Evolutionary conservation across 2,888 invertebrate species (phyloP), one percentile per base, ranked within the genome.

Genomic region (Parasteatoda lunata): DNA sequence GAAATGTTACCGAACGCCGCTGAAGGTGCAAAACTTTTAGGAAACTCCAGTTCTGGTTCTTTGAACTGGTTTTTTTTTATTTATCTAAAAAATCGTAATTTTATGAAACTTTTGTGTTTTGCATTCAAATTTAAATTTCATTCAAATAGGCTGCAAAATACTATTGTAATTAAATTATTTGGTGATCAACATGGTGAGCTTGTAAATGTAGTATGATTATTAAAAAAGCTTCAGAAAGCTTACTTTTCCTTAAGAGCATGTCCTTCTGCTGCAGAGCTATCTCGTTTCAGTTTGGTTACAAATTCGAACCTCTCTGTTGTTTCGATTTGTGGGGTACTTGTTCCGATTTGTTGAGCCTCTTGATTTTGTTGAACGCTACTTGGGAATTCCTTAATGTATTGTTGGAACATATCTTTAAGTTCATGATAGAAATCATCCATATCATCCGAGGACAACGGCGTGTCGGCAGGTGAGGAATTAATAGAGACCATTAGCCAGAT

Each of bases 391-490:
- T 30, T 59, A 13, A 79, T 7, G 15, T 71, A 64, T 15, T 79
- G 54, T 7, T 71, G 71, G 15, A 79, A 79, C 7, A 71, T 70
- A 64, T 47, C 70, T 6, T 30, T 54, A 11, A 79, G 59, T 11
- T 59, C 64, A 4, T 8, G 13, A 45, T 64, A 79, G 79, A 79
- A 79, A 64, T 49, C 71, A 15, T 78, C 78, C 78, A 69, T 54
- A 6, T n/a, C 47, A 7, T 71, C 66, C 8, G 66, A 15, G n/a
- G 66, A 15, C 7, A 11, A 8, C n/a, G 45, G 45, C 5, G 30
- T 15, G 15, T 47, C 47, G 51, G n/a, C n/a, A 7, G 9, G 65
- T 49, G 66, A 2, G 79, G 79, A 51, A 59, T 71, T 15, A 49
- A 64, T 5, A 79, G 11, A 8, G 64, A 59, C 8, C 13, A 71